Evolutionary conservation across 2,888 invertebrate genomes (phyloP).

Genomic region (Clistopyga incitator): DNA sequence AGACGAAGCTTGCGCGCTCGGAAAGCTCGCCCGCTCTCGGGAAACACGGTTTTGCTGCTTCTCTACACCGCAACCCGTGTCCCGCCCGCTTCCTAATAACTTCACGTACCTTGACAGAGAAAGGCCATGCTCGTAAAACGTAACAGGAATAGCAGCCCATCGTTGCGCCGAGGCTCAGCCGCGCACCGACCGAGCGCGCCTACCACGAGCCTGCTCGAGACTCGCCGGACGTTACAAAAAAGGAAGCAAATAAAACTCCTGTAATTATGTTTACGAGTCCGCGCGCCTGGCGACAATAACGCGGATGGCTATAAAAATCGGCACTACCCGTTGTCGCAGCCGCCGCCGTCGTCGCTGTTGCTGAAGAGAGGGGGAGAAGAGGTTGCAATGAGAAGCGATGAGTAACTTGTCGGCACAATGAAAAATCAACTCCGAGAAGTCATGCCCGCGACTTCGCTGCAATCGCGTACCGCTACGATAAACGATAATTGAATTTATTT

Average conservation of each 20-base stretch:
- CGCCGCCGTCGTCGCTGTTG: constrained; percentile 20
- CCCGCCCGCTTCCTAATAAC: constrained; percentile 74
- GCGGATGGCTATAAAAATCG: constrained; percentile 69
- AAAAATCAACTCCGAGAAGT: constrained; percentile 53
- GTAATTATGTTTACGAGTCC: constrained; percentile 79
- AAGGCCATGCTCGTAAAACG: constrained; percentile 76
- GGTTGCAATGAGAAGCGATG: not conserved
- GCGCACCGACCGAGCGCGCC: not conserved
- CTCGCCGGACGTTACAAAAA: constrained; percentile 59
- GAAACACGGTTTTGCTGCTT: constrained; percentile 38
- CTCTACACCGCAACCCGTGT: constrained; percentile 38
- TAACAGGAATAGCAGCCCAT: constrained; percentile 68
- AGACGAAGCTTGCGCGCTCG: constrained; percentile 57
- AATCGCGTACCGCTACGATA: not conserved
- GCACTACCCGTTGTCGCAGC: constrained; percentile 39
- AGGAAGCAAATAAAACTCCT: constrained; percentile 60
- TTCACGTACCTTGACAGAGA: constrained; percentile 75
- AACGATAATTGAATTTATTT: too few relatives aligned
- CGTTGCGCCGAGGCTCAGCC: not conserved
- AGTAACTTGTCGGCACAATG: constrained; percentile 29
- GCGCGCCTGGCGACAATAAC: constrained; percentile 75
- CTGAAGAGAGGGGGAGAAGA: not conserved
- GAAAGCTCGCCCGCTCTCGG: constrained; percentile 2
- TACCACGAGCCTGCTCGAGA: constrained; percentile 21
- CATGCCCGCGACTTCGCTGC: constrained; percentile 12